Percentiles rank a stretch among this genome's conserved stretches.
phyloP scores from a whole-genome alignment of 2,797 vertebrate genomes.

The Dendrocincla fuliginosa region DNA sequence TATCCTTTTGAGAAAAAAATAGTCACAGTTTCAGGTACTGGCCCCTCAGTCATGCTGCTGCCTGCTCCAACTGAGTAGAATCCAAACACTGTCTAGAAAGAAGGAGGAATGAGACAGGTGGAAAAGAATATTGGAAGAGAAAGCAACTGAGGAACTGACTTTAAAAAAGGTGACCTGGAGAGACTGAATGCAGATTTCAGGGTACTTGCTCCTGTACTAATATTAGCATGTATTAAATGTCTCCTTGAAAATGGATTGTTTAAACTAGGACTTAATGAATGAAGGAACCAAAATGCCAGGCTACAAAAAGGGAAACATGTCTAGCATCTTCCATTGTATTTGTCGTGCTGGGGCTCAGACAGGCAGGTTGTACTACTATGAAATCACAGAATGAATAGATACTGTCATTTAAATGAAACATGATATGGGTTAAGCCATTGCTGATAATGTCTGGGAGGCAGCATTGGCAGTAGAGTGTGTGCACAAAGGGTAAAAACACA shows the following conservation, averaged over 20 bases:
- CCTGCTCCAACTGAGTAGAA: background rate
- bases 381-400: background rate
- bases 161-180: background rate
- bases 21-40: background rate
- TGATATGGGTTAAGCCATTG: background rate
- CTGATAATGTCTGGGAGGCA: background rate
- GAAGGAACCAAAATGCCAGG: background rate
- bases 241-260: background rate
- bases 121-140: background rate
- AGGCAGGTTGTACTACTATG: background rate
- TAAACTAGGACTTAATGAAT: background rate
- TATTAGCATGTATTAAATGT: background rate
- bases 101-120: background rate
- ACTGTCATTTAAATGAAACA: background rate
- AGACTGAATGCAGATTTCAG: background rate
- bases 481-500: background rate
- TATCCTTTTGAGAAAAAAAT: background rate
- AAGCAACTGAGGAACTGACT: background rate
- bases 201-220: background rate
- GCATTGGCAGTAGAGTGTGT: background rate
- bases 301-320: background rate
- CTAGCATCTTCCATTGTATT: background rate
- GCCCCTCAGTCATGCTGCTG: background rate
- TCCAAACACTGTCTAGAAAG: background rate
- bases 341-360: background rate